Evolutionary conservation across 2,797 vertebrate genomes (phyloP).

Genomic region (Hapalemur alaotrensis): DNA sequence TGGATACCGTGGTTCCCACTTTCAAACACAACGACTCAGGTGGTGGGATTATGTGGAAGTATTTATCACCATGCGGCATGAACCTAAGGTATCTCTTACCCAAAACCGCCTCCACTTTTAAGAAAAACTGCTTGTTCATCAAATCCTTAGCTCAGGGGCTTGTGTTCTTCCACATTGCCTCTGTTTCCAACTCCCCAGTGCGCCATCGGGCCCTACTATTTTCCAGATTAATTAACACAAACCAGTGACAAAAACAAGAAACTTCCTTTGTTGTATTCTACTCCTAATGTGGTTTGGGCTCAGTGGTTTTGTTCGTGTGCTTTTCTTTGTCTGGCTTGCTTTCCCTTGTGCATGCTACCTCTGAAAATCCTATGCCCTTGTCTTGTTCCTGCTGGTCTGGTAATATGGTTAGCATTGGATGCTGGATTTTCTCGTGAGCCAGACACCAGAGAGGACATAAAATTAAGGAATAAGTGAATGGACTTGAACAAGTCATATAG

Average conservation of each 20-base stretch:
- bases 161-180: rapidly evolving
- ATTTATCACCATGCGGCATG: not conserved
- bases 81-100: not conserved
- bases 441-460: not conserved
- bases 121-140: not conserved
- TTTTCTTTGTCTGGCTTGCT: not conserved
- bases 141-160: not conserved
- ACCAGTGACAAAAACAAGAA: not conserved
- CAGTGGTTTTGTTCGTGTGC: not conserved
- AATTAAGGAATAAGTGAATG: not conserved
- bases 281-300: rapidly evolving
- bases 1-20: not conserved
- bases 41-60: not conserved
- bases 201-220: not conserved
- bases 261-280: not conserved
- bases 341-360: not conserved
- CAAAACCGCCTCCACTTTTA: not conserved
- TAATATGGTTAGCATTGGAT: no score
- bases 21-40: not conserved
- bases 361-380: not conserved
- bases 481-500: not conserved
- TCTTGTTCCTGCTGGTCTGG: not conserved
- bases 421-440: not conserved
- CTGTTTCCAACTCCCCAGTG: not conserved
- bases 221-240: not conserved